A percentile compares a stretch with the other conserved stretches of the same genome.
These are phyloP conservation scores for Cephonodes hylas DNA, from an alignment of 2,888 invertebrate species.

Conservation along the genomic window DNA sequence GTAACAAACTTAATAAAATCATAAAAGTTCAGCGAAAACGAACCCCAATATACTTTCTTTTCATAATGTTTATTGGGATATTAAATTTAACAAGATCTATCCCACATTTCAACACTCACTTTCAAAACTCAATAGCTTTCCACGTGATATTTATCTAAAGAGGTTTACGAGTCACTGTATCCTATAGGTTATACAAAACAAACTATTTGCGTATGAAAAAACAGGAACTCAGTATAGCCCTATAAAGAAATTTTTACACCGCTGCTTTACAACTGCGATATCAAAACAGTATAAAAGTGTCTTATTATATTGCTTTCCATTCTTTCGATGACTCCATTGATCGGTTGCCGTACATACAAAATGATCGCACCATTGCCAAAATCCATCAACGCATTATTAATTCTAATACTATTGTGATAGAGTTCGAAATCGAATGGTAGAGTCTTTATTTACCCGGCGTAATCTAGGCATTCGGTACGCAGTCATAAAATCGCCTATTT, in stretches of 20 bases:
- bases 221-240: slow-evolving; percentile 1
- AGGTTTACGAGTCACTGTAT: no score
- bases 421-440: slow-evolving; percentile 19
- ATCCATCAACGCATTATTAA: slow-evolving; percentile 10
- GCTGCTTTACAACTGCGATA: slow-evolving; percentile 24
- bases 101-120: no score
- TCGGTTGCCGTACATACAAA: slow-evolving; percentile 31
- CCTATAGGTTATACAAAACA: neutral
- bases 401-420: slow-evolving; percentile 8
- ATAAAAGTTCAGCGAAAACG: no score
- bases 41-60: no score
- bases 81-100: no score
- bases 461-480: slow-evolving; percentile 47
- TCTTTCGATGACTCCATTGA: slow-evolving; percentile 26
- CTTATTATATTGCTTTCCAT: slow-evolving; percentile 26
- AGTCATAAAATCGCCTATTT: slow-evolving; percentile 54
- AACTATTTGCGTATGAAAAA: slow-evolving; percentile 1
- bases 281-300: slow-evolving; percentile 42
- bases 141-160: no score
- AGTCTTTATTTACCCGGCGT: slow-evolving; percentile 33
- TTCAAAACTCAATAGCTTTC: no score
- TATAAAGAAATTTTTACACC: slow-evolving; percentile 12
- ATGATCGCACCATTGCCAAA: slow-evolving; percentile 27
- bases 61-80: no score
- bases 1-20: no score